phyloP scores from a whole-genome alignment of 2,797 vertebrate genomes.

The Aratinga solstitialis region DNA sequence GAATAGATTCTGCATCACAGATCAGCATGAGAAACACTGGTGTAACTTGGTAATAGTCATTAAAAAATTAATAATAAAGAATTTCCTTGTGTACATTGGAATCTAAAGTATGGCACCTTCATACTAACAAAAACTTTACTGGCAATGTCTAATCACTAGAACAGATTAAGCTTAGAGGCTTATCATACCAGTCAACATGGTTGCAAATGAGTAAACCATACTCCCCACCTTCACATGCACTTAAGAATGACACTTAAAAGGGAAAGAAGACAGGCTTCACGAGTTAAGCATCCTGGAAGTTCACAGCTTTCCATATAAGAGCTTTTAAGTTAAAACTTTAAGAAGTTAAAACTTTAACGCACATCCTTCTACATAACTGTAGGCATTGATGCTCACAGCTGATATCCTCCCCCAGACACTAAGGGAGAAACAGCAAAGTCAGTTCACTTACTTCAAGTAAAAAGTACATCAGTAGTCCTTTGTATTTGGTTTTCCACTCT shows the following conservation, averaged over 20 bases:
- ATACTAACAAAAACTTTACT: neutral
- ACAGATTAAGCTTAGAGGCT: neutral
- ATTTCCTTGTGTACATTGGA: neutral
- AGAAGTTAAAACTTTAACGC: neutral
- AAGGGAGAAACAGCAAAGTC: neutral
- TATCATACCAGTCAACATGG: neutral
- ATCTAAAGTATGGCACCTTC: neutral
- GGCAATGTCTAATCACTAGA: neutral
- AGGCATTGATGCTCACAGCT: neutral
- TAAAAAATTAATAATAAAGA: neutral
- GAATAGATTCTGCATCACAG: neutral
- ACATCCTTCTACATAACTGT: neutral
- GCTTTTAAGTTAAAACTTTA: neutral
- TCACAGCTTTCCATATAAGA: neutral
- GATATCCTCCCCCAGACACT: neutral
- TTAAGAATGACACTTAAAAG: neutral
- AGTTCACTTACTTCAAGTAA: constrained; percentile 5
- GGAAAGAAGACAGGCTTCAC: neutral
- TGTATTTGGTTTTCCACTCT: constrained; percentile 5
- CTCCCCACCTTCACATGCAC: neutral
- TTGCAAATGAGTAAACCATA: neutral
- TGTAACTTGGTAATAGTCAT: neutral
- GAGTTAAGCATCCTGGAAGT: neutral
- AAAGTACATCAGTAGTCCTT: constrained; percentile 11
- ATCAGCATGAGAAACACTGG: neutral